A percentile compares a stretch with the other conserved stretches of the same genome.
phyloP scores from a whole-genome alignment of 2,888 invertebrate species.

The Scaptomyza caliginosa region DNA sequence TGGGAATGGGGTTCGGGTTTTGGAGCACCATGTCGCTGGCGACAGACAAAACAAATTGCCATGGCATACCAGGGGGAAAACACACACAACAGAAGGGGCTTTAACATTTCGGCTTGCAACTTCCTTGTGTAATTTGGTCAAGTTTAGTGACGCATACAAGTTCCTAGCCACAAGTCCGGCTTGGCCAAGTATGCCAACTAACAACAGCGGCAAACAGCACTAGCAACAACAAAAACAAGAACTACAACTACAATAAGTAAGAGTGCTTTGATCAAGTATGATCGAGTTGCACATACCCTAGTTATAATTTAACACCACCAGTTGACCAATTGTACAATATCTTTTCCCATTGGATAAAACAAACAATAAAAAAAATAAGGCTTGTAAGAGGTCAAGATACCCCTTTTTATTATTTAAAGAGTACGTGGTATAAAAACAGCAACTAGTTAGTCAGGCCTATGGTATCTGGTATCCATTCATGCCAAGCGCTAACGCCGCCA shows the following conservation, averaged over 20 bases:
- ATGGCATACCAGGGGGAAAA: slow-evolving; percentile 4
- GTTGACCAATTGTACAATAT: no score
- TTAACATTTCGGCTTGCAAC: slow-evolving; percentile 27
- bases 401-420: background rate
- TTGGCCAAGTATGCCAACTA: slow-evolving; percentile 62
- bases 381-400: no score
- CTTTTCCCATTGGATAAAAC: no score
- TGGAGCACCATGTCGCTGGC: slow-evolving; percentile 14
- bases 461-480: slow-evolving; percentile 60
- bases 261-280: background rate
- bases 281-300: background rate
- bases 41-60: slow-evolving; percentile 56
- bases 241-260: background rate
- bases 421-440: slow-evolving; percentile 13
- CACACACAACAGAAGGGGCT: background rate
- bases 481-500: slow-evolving; percentile 39
- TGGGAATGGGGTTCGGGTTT: background rate
- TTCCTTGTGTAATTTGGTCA: slow-evolving; percentile 79
- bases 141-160: slow-evolving; percentile 76
- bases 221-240: slow-evolving; percentile 2
- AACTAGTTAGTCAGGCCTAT: slow-evolving; percentile 56
- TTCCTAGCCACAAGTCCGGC: slow-evolving; percentile 66
- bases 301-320: background rate
- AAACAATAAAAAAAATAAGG: no score
- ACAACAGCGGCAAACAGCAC: slow-evolving; percentile 11